These are phyloP conservation scores for Heteromurus nitidus DNA, from an alignment of 2,888 invertebrate genomes.

Conservation along the genomic window DNA sequence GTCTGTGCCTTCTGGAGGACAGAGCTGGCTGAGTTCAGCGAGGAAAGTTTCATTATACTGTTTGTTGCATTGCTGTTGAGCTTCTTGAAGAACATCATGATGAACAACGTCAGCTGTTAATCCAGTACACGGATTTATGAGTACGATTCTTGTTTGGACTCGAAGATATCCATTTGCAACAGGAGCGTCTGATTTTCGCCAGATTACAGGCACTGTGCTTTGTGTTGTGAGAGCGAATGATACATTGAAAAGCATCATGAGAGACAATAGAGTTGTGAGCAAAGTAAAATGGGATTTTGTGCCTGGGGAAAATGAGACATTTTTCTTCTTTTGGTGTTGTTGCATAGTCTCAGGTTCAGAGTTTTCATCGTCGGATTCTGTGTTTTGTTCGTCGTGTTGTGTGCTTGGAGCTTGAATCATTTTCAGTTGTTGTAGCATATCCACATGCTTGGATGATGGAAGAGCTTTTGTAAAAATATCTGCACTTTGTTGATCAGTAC, in stretches of 20 bases:
- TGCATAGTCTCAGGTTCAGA: too few species aligned
- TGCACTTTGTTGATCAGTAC: constrained; percentile 11
- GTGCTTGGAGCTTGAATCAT: not conserved
- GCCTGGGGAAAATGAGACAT: not conserved
- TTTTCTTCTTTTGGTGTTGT: not conserved
- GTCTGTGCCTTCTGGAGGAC: not conserved
- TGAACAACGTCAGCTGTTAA: not conserved
- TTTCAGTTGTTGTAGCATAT: not conserved
- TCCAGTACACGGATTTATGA: not conserved
- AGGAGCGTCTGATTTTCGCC: not conserved
- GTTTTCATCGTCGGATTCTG: too few species aligned
- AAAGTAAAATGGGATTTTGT: not conserved
- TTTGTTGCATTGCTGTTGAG: not conserved
- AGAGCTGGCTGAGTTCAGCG: not conserved
- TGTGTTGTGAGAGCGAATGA: too few species aligned
- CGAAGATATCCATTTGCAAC: not conserved
- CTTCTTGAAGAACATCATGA: not conserved
- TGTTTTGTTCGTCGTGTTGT: too few species aligned
- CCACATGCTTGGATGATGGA: not conserved
- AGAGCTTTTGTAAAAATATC: constrained; percentile 33
- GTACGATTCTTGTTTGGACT: not conserved
- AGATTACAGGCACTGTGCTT: not conserved
- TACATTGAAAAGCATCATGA: not conserved
- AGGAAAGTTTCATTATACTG: not conserved
- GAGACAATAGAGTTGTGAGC: not conserved